phyloP scores from a whole-genome alignment of 2,888 invertebrate genomes.

The Cataglyphis altisquamis region DNA sequence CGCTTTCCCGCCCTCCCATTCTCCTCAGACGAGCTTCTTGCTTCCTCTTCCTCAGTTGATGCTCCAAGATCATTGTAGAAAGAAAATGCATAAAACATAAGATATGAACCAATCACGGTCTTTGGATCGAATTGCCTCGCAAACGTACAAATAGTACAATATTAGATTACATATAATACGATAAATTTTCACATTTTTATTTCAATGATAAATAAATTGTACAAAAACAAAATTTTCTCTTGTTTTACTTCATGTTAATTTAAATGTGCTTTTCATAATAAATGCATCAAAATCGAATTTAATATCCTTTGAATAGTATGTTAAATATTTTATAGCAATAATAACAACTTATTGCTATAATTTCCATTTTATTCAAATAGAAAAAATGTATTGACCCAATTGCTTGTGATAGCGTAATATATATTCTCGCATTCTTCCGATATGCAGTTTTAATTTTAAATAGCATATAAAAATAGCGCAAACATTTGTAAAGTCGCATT shows the following conservation, averaged over 20 bases:
- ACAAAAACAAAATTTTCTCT: not conserved
- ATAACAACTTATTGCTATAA: not conserved
- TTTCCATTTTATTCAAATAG: not conserved
- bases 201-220: not conserved
- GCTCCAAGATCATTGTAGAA: constrained; percentile 63
- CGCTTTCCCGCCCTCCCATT: not conserved
- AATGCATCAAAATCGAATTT: not conserved
- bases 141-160: constrained; percentile 33
- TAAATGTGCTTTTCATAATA: not conserved
- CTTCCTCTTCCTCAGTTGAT: constrained; percentile 41
- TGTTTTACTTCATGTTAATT: not conserved
- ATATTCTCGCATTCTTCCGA: not conserved
- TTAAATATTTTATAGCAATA: constrained; percentile 13
- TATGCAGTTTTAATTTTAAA: constrained; percentile 19
- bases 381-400: constrained; percentile 6
- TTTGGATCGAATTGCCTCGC: constrained; percentile 51
- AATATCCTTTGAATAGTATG: not conserved
- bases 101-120: constrained; percentile 65
- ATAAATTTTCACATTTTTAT: constrained; percentile 40
- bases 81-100: constrained; percentile 63
- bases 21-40: constrained; percentile 30
- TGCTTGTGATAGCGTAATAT: not conserved
- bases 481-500: constrained; percentile 3
- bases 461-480: not conserved
- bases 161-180: constrained; percentile 48